Percentiles rank a stretch among this genome's conserved stretches.
Conservation (phyloP, 2,797 vertebrate species). For the Sorex maritimensis region DNA sequence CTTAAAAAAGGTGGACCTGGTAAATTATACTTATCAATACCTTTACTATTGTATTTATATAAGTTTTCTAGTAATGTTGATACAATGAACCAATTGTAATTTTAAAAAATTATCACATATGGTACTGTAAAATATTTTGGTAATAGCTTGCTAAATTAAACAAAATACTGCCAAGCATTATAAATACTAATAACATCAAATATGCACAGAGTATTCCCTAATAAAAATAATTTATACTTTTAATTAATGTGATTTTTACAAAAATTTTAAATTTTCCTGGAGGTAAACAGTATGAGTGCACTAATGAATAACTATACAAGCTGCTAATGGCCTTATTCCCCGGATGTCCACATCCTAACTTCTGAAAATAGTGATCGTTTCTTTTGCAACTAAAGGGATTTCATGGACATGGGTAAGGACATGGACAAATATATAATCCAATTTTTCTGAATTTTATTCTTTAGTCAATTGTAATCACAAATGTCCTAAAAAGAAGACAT, state of each 20-base stretch:
- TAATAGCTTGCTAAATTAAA: conserved; percentile 45
- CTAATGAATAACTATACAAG: background rate
- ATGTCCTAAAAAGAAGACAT: background rate
- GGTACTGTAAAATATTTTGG: conserved; percentile 42
- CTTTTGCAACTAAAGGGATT: conserved; percentile 1
- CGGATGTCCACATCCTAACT: background rate
- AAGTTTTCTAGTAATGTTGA: conserved; percentile 59
- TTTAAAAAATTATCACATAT: conserved; percentile 48
- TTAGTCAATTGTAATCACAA: background rate
- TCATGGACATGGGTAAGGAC: background rate
- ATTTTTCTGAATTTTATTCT: background rate
- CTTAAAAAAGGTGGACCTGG: conserved; percentile 73
- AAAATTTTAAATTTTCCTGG: background rate
- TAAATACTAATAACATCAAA: background rate
- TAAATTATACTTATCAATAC: conserved; percentile 79
- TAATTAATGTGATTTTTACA: conserved; percentile 44
- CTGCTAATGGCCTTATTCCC: no score
- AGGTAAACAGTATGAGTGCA: background rate
- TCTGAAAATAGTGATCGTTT: background rate
- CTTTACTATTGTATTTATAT: conserved; percentile 67
- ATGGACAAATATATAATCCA: background rate
- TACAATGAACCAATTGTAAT: conserved; percentile 57
- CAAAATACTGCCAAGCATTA: background rate
- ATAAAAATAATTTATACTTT: background rate
- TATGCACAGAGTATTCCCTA: background rate